A percentile compares a stretch with the other conserved stretches of the same genome.
These are phyloP conservation scores for Equus quagga DNA, from an alignment of 2,113 vertebrate genomes.

Conservation along the genomic window DNA sequence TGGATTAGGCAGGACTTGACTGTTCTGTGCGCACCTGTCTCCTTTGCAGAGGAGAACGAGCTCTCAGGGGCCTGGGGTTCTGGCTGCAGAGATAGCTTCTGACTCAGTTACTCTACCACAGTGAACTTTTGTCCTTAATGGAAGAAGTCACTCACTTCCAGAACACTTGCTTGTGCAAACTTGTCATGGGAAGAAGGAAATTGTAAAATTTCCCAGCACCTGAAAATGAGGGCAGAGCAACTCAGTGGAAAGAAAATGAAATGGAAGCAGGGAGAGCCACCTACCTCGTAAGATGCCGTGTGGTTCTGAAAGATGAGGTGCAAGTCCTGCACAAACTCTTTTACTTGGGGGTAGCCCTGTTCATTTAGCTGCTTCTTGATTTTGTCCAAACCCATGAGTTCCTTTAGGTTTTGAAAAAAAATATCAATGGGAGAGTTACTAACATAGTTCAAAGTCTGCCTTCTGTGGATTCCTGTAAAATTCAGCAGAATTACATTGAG, in stretches of 20 bases:
- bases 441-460: not conserved
- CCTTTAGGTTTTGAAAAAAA: not conserved
- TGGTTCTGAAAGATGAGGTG: constrained; percentile 73
- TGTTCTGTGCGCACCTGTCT: not conserved
- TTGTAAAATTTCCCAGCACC: not conserved
- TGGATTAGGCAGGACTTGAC: not conserved
- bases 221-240: not conserved
- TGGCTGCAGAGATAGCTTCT: not conserved
- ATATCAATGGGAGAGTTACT: not conserved
- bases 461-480: not conserved
- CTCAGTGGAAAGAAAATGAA: not conserved
- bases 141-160: not conserved
- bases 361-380: constrained; percentile 53
- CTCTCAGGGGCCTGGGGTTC: not conserved
- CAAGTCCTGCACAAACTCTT: constrained; percentile 59
- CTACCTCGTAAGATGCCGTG: constrained; percentile 56
- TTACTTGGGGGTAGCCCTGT: not conserved
- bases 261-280: not conserved
- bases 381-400: constrained; percentile 69
- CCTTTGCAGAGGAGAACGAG: too few relatives aligned
- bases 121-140: not conserved
- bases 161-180: not conserved
- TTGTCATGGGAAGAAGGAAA: not conserved
- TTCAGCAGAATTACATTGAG: not conserved
- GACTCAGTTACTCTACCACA: not conserved